Base-by-base conservation (phyloP, 1,140 invertebrate species). In the Trachymyrmex septentrionalis region DNA sequence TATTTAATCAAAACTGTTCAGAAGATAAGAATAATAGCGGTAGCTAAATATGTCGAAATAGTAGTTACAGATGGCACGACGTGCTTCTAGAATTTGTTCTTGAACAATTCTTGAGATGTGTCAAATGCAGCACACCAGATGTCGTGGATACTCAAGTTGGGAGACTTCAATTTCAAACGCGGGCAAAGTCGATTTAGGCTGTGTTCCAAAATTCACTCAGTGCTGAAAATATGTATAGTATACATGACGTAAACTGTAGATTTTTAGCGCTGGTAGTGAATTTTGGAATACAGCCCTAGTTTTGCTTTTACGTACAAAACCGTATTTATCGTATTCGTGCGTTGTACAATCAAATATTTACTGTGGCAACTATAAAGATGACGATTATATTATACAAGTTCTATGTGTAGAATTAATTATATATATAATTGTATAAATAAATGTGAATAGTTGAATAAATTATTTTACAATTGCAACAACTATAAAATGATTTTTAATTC, bases 1-100 rank as follows among this genome's bases (percentile, higher is more conserved):
- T 19, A 44, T 61, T 61, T 38, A 19, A 38, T 19, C 9, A 24
- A 44, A 44, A 24, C 4, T 19, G 7, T 59, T 59, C 34, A 21
- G 12, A 44, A 24, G 72, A 38, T 75, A 76, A 76, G 14, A 9
- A 53, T 27, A 30, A 21, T 44, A 34, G 30, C 14, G 10, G 7
- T 38, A 34, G 30, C 59, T 2, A 77, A 53, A 50, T 69, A 44
- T 57, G 27, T 81, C 30, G 16, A 14, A 66, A n/a, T 6, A 38
- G 24, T 30, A 34, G 44, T 50, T 44, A 67, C 12, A 82, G 78
- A 82, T 82, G 78, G 66, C 78, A 59, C 19, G 53, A 71, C 19
- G 1, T 57, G 53, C 12, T 30, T n/a, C 53, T 30, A 21, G 71
- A n/a, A 57, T 2, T 34, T 5, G 19, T 57, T 72, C 21, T 6